These are phyloP conservation scores for Glareola pratincola DNA, from an alignment of 2,113 vertebrate genomes.

Conservation along the genomic window DNA sequence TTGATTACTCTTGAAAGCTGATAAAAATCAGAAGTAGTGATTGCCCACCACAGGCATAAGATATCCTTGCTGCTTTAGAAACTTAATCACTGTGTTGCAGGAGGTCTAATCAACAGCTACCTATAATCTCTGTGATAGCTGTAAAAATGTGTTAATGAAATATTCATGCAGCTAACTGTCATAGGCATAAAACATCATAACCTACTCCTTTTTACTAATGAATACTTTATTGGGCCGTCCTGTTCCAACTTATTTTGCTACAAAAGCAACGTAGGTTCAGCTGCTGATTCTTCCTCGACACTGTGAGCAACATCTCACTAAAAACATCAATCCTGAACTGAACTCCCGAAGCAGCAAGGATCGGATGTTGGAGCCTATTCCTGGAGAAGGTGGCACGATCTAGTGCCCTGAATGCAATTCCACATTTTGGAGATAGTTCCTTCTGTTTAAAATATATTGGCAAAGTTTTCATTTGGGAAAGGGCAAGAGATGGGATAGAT, in stretches of 20 bases:
- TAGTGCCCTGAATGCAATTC: background rate
- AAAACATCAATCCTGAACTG: background rate
- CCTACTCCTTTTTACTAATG: background rate
- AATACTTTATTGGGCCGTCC: background rate
- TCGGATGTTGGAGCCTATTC: background rate
- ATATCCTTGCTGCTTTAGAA: conserved; percentile 18
- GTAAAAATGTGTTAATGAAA: conserved; percentile 51
- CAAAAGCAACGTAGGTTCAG: background rate
- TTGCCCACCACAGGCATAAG: conserved; percentile 48
- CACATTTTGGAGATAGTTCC: background rate
- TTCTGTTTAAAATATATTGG: background rate
- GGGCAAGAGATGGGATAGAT: background rate
- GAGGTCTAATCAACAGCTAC: conserved; percentile 65
- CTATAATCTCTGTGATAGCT: conserved; percentile 2
- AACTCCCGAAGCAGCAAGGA: background rate
- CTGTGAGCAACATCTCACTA: background rate
- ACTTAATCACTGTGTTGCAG: conserved; percentile 46
- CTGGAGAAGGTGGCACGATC: background rate
- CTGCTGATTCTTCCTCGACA: background rate
- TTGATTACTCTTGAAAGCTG: conserved; percentile 54
- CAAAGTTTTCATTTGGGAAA: background rate
- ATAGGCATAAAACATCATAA: background rate
- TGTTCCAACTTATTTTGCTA: background rate
- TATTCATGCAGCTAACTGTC: conserved; percentile 41
- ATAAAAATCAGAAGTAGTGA: conserved; percentile 50